Percentiles rank a stretch among this genome's conserved stretches.
Conservation (phyloP, 2,797 vertebrate species). For the Lagodon rhomboides region DNA sequence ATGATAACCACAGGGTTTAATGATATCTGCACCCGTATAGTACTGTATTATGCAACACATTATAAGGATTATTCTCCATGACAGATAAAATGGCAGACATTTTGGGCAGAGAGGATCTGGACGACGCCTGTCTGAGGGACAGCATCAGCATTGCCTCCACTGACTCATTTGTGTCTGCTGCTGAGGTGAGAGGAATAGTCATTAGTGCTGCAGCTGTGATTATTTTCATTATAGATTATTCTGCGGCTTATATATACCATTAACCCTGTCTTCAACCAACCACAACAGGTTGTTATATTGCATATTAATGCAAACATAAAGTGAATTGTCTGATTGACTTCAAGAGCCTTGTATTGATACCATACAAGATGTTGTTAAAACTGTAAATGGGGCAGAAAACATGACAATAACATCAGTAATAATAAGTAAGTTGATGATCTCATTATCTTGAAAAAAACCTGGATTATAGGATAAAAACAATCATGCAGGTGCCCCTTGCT, state of each 20-base stretch:
- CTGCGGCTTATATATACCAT: too few relatives aligned
- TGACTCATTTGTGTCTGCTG: conserved; percentile 94
- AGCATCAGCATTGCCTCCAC: conserved; percentile 91
- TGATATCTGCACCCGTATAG: neutral
- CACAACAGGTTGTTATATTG: neutral
- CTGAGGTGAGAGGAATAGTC: conserved; percentile 87
- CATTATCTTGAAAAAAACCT: neutral
- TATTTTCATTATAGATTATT: too few relatives aligned
- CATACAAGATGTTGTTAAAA: too few relatives aligned
- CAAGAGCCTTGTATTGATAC: too few relatives aligned
- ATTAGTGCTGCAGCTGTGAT: too few relatives aligned
- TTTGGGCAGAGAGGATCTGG: conserved; percentile 85
- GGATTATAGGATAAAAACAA: neutral
- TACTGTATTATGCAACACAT: neutral
- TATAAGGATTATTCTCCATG: neutral
- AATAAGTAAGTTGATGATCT: neutral
- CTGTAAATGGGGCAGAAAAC: too few relatives aligned
- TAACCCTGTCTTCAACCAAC: too few relatives aligned
- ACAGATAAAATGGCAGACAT: conserved; percentile 89
- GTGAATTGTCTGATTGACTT: too few relatives aligned
- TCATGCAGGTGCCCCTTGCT: neutral
- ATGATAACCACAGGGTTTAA: too few relatives aligned
- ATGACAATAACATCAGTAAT: too few relatives aligned
- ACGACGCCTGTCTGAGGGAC: conserved; percentile 90
- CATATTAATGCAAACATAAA: too few relatives aligned